These are phyloP conservation scores for Amphipyra berbera DNA, from an alignment of 2,888 invertebrate genomes.

Conservation along the genomic window DNA sequence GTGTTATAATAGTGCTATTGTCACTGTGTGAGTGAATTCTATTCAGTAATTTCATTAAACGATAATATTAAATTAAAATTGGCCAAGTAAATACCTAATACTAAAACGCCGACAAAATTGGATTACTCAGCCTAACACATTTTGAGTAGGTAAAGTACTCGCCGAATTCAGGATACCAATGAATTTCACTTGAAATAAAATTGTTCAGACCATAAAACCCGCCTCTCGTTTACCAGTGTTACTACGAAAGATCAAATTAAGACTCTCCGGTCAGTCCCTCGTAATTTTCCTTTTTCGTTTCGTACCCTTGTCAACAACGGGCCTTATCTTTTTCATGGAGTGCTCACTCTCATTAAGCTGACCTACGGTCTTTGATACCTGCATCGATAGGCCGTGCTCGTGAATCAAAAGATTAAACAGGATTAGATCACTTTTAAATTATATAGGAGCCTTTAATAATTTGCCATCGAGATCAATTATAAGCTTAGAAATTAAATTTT, in stretches of 20 bases:
- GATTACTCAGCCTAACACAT: slow-evolving; percentile 14
- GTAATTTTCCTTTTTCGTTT: slow-evolving; percentile 78
- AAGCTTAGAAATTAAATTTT: too few relatives aligned
- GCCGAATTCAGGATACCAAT: slow-evolving; percentile 23
- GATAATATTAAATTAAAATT: neutral
- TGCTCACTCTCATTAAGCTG: slow-evolving; percentile 76
- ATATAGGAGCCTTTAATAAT: too few relatives aligned
- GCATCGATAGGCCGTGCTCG: slow-evolving; percentile 59
- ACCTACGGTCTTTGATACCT: slow-evolving; percentile 70
- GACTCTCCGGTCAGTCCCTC: slow-evolving; percentile 75
- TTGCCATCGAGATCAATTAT: too few relatives aligned
- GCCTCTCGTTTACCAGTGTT: slow-evolving; percentile 69
- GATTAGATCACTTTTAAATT: slow-evolving; percentile 4
- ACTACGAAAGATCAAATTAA: slow-evolving; percentile 77
- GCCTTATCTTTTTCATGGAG: slow-evolving; percentile 75
- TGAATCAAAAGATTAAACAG: slow-evolving; percentile 44
- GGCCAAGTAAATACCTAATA: neutral
- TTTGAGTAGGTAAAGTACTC: slow-evolving; percentile 14
- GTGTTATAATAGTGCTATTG: too few relatives aligned
- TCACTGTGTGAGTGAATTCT: too few relatives aligned
- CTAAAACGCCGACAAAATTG: slow-evolving; percentile 21
- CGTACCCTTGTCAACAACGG: slow-evolving; percentile 81
- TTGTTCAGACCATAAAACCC: slow-evolving; percentile 40
- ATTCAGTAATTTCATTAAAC: too few relatives aligned
- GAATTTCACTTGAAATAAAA: slow-evolving; percentile 52